Percentiles rank a stretch among this genome's conserved stretches.
phyloP scores from a whole-genome alignment of 2,113 vertebrate genomes.

The Ascaphus truei region DNA sequence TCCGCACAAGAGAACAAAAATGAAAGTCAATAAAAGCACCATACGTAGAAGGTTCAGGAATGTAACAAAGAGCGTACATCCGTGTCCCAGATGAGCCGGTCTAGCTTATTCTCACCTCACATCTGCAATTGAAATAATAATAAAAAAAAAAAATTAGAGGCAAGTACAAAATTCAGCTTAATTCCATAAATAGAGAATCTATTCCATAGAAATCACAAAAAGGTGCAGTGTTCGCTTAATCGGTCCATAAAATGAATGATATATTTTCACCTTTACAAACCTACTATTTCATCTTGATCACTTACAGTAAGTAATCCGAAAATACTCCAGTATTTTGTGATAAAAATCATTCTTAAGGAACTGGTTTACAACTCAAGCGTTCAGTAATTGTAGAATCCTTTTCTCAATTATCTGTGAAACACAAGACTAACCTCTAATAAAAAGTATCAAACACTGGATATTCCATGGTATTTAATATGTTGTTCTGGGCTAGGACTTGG shows the following conservation, averaged over 20 bases:
- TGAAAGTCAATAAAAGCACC: slow-evolving; percentile 82
- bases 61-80: slow-evolving; percentile 73
- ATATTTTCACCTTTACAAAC: too few species aligned
- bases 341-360: too few species aligned
- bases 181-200: not conserved
- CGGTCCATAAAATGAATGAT: not conserved
- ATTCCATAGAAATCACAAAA: not conserved
- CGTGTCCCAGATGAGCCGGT: slow-evolving; percentile 74
- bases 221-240: not conserved
- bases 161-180: not conserved
- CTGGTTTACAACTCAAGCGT: too few species aligned
- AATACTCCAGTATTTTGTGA: too few species aligned
- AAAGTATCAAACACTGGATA: too few species aligned
- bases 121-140: slow-evolving; percentile 66
- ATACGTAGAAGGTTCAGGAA: slow-evolving; percentile 86
- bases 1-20: slow-evolving; percentile 70
- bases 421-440: too few species aligned
- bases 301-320: too few species aligned
- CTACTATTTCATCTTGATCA: too few species aligned
- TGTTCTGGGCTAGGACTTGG: too few species aligned
- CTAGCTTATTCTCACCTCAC: slow-evolving; percentile 90
- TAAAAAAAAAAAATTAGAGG: slow-evolving; percentile 28
- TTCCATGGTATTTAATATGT: too few species aligned
- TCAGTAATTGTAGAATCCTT: too few species aligned
- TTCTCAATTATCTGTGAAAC: too few species aligned